Base-by-base conservation (phyloP, 2,797 vertebrate genomes). In the Lemur catta region DNA sequence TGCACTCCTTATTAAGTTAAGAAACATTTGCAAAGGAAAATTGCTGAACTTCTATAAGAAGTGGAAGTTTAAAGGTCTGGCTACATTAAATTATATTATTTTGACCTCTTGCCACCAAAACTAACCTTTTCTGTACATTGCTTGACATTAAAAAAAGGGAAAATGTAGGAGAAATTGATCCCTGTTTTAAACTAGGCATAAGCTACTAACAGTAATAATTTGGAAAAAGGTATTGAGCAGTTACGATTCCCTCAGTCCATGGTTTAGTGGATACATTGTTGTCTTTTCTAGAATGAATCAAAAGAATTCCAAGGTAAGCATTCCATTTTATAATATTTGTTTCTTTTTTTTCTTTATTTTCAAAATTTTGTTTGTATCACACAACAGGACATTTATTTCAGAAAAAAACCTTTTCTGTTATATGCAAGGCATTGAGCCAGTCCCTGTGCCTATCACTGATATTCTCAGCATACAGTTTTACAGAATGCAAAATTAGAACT, bases 21-120 rank as follows among this genome's bases (percentile, higher is more conserved):
- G 52, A 55, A 43, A 59, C 1, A 65, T 52, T 71, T 87, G 12
- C 28, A 93, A 95, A 67, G 17, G 8, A 79, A 81, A 92, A 26
- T 38, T 81, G 41, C 55, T 69, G 26, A 80, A 18, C n/a, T 41
- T 91, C 8, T 14, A 46, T 0, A 22, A 4, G 13, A 94, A 63
- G 4, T 59, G 13, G 4, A 89, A 38, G 28, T 75, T 33, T 76
- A 84, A 57, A 75, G 30, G 4, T 52, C 12, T 84, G 65, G 20
- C 9, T 84, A 6, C 26, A 72, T 65, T 71, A 55, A 22, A 52
- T 61, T 28, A 28, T 7, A 43, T 41, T 79, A 35, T 48, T 93
- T 82, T 93, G 59, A 81, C 52, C 24, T 71, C 38, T 91, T 88
- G 13, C 13, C 20, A 91, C 15, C 10, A 59, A 71, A 0, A 65